Evolutionary conservation across 2,797 vertebrate genomes (phyloP), one percentile per base, ranked within the genome.

Genomic region (Alectoris magna): DNA sequence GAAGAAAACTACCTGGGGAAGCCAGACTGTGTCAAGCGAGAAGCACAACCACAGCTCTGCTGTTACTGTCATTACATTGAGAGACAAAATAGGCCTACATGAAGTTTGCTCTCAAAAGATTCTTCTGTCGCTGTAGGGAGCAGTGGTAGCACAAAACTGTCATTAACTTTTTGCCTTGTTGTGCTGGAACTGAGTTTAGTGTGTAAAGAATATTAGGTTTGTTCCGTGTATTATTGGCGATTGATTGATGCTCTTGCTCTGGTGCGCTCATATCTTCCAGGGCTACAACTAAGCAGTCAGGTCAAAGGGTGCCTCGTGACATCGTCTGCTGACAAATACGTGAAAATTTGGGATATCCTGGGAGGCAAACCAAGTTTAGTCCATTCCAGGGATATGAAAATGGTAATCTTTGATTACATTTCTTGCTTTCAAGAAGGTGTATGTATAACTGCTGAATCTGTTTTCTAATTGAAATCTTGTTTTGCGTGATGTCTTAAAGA

Each of bases 311-410:
- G 99, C 88, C 98, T 99, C 38, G 98, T 99, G 90, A 99, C 99
- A 1, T 98, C 98, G 4, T 99, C 99, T 29, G 98, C 98, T 31
- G 99, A 99, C 97, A 99, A 98, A 96, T 98, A 98, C 0, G 98
- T 99, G 66, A 99, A 99, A 95, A 98, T 99, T 34, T 99, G 99
- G 99, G 99, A 99, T 96, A 98, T 99, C 81, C 77, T 99, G 49
- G 98, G 98, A 75, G 98, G 99, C 94, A 99, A 98, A 96, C 99
- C 99, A 48, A 99, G 96, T 94, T 98, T 99, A 72, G 90, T 99
- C 82, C 99, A 99, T 95, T 98, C 99, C 41, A 97, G 99, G 70
- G 99, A 99, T 90, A 99, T 99, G 99, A 99, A 99, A 97, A 99
- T 99, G 99, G 99, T 99, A 75, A 63, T 84, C 70, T 18, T 49